Conservation (phyloP, 2,888 invertebrate species). For the Cantharis rustica region DNA sequence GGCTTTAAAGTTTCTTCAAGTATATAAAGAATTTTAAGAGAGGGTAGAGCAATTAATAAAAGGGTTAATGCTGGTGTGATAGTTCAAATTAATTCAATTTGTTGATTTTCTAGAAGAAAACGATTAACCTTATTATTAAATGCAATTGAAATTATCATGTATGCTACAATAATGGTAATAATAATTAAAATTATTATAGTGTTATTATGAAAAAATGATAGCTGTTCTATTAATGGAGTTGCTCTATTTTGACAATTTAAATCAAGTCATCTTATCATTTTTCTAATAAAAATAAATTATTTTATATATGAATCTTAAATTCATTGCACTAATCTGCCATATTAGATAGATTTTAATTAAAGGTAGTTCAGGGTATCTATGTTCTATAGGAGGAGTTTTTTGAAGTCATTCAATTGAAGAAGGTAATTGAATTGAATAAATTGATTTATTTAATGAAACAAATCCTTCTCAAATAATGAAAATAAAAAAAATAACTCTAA, state of each 20-base stretch:
- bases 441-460: conserved; percentile 58
- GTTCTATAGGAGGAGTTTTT: conserved; percentile 63
- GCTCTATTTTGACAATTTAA: conserved; percentile 64
- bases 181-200: conserved; percentile 65
- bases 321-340: conserved; percentile 66
- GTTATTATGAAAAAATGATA: conserved; percentile 68
- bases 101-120: conserved; percentile 63
- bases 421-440: conserved; percentile 59
- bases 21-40: conserved; percentile 64
- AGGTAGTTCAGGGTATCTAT: conserved; percentile 64
- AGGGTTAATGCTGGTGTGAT: conserved; percentile 64
- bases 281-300: conserved; percentile 63
- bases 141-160: conserved; percentile 62
- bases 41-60: conserved; percentile 68
- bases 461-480: conserved; percentile 68
- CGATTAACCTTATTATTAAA: conserved; percentile 64
- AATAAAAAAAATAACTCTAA: conserved; percentile 64
- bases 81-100: conserved; percentile 70
- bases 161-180: conserved; percentile 65
- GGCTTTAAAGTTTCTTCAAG: conserved; percentile 67
- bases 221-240: conserved; percentile 69
- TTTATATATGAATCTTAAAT: conserved; percentile 72
- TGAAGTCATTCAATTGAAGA: conserved; percentile 68
- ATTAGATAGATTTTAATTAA: conserved; percentile 64
- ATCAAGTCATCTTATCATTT: conserved; percentile 64